Evolutionary conservation across 2,888 invertebrate genomes (phyloP).

Genomic region (Ennomos erosarius): DNA sequence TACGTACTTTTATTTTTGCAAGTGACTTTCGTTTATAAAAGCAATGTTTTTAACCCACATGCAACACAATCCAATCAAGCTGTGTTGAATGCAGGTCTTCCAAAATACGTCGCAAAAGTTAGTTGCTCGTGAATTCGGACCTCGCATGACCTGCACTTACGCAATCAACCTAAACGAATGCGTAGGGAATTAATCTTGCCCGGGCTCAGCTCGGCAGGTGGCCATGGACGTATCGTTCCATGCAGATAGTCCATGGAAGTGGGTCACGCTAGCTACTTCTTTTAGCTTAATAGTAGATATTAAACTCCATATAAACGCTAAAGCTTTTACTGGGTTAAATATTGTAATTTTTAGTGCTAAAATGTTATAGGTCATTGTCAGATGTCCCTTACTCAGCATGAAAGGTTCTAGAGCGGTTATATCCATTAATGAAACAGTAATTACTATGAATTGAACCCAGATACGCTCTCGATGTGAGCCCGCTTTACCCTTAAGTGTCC

Average conservation of each 20-base stretch:
- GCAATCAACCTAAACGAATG: background rate
- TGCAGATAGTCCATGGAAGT: background rate
- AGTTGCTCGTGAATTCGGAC: background rate
- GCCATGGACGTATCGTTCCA: no score
- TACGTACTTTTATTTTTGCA: no score
- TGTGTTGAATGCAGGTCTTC: conserved; percentile 2
- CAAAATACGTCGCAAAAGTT: background rate
- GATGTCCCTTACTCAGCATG: conserved; percentile 1
- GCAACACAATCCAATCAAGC: conserved; percentile 1
- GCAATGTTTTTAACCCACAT: background rate
- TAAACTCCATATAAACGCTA: no score
- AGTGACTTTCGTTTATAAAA: no score
- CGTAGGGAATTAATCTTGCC: conserved; percentile 9
- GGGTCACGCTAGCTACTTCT: background rate
- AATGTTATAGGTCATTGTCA: background rate
- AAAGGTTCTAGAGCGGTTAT: background rate
- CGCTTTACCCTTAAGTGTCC: conserved; percentile 9
- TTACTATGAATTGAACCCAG: conserved; percentile 1
- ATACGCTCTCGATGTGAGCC: conserved; percentile 8
- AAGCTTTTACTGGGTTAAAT: no score
- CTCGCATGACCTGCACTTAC: conserved; percentile 9
- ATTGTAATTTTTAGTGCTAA: no score
- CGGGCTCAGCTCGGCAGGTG: background rate
- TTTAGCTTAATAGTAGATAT: no score
- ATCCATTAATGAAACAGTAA: conserved; percentile 4